phyloP scores from a whole-genome alignment of 2,797 vertebrate species.

The Caiman crocodilus region DNA sequence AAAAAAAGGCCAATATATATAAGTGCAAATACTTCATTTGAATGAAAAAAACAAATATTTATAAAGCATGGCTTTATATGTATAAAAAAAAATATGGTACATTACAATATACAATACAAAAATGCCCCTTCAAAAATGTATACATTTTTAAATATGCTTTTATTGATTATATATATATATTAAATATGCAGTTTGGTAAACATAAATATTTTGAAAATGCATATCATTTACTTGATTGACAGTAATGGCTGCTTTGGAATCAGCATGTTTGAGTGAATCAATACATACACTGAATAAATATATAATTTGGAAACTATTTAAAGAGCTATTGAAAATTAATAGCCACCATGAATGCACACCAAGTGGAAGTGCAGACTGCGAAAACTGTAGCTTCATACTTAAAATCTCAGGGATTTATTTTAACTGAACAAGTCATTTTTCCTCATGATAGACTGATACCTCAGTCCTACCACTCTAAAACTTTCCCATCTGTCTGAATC shows the following conservation, averaged over 20 bases:
- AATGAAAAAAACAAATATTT: background rate
- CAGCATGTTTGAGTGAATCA: slow-evolving; percentile 19
- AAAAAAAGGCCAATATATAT: background rate
- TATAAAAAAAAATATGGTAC: background rate
- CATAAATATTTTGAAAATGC: slow-evolving; percentile 59
- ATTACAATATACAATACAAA: background rate
- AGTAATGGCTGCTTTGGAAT: slow-evolving; percentile 35
- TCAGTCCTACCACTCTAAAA: background rate
- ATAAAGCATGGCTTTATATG: background rate
- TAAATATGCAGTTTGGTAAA: slow-evolving; percentile 12
- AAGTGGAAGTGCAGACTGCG: background rate
- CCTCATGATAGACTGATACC: background rate
- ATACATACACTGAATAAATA: background rate
- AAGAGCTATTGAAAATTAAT: background rate
- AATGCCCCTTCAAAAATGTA: background rate
- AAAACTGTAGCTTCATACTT: background rate
- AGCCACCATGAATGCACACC: background rate
- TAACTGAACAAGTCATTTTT: background rate
- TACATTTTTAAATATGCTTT: background rate
- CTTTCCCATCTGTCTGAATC: background rate
- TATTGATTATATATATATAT: slow-evolving; percentile 18
- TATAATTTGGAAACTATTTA: slow-evolving; percentile 23
- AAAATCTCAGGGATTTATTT: background rate
- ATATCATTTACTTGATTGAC: slow-evolving; percentile 4
- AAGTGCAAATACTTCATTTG: background rate